Evolutionary conservation across 2,888 invertebrate genomes (phyloP), one percentile per base, ranked within the genome.

Genomic region (Lasiommata megera): DNA sequence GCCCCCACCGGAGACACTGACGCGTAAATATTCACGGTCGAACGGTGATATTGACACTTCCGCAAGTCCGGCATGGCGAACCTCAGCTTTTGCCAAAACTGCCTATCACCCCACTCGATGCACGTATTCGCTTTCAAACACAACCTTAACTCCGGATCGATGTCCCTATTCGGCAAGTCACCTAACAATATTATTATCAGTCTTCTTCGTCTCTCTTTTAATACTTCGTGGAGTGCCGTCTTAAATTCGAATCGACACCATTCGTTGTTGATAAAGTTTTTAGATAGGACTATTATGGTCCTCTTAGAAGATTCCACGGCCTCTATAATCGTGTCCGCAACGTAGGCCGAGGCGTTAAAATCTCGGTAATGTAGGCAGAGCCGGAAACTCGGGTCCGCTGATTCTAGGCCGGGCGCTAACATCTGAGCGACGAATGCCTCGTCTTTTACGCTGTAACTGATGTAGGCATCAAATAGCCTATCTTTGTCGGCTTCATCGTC

Each of bases 211-310:
- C 95, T 93, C 86, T 96, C 96, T 89, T 96, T 96, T 68, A 98
- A 93, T 73, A 97, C 95, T 86, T 97, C 97, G 79, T 96, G 96
- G 54, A 98, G 93, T 28, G 98, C 98, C 71, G 96, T 96, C 90
- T 97, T 97, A 84, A 98, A 98, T 87, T 99, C 98, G 81, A 97
- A 96, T 67, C 96, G 93, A 72, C 96, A 95, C 98, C 98, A 99
- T 89, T 98, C 98, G 84, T 97, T 97, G 87, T 96, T 95, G 64
- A 98, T 93, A 88, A 98, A 99, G 89, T 97, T 96, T 82, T 96
- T 96, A 14, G 98, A 97, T 59, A 99, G 86, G 60, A 98, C 95
- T 68, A 98, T 93, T 61, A 99, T 95, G 40, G 97, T 97, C 71
- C 97, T 93, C 69, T 96, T 94, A 47, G 97, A 97, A 54, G 96